Evolutionary conservation across 1,140 invertebrate genomes (phyloP).

Genomic region (Aphaenogaster rudis): DNA sequence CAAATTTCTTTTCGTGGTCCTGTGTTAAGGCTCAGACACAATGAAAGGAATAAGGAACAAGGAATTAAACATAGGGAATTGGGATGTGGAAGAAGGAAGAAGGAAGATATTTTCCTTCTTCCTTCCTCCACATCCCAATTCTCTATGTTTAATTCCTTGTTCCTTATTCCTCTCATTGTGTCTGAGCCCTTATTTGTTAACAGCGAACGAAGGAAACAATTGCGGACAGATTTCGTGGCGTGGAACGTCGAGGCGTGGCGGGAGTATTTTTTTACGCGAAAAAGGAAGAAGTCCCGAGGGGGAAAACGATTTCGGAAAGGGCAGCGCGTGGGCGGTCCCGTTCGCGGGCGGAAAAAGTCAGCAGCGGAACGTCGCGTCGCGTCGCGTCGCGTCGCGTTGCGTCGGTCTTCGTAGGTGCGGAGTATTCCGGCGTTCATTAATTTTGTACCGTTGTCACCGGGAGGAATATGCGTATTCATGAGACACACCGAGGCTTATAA

Average conservation of each 20-base stretch:
- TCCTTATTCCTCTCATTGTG: too few species aligned
- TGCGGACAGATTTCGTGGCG: neutral
- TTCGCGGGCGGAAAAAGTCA: constrained; percentile 55
- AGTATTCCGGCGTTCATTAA: constrained; percentile 78
- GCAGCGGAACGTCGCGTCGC: constrained; percentile 21
- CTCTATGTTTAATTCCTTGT: too few species aligned
- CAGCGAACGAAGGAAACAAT: neutral
- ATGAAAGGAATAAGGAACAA: too few species aligned
- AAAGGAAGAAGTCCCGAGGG: neutral
- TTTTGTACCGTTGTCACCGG: constrained; percentile 79
- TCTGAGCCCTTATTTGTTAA: neutral
- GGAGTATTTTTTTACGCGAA: neutral
- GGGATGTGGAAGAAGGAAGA: too few species aligned
- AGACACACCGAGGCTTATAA: constrained; percentile 83
- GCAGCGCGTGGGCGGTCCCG: constrained; percentile 20
- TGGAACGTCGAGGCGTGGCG: neutral
- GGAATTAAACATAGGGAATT: too few species aligned
- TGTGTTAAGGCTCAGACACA: too few species aligned
- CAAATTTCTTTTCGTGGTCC: too few species aligned
- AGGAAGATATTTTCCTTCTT: too few species aligned
- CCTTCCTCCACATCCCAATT: too few species aligned
- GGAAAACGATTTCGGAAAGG: constrained; percentile 46
- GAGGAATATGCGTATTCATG: constrained; percentile 82
- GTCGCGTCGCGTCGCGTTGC: neutral
- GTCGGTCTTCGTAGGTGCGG: constrained; percentile 47